Evolutionary conservation across 2,888 invertebrate species (phyloP).

Genomic region (Odontocolon sp.): DNA sequence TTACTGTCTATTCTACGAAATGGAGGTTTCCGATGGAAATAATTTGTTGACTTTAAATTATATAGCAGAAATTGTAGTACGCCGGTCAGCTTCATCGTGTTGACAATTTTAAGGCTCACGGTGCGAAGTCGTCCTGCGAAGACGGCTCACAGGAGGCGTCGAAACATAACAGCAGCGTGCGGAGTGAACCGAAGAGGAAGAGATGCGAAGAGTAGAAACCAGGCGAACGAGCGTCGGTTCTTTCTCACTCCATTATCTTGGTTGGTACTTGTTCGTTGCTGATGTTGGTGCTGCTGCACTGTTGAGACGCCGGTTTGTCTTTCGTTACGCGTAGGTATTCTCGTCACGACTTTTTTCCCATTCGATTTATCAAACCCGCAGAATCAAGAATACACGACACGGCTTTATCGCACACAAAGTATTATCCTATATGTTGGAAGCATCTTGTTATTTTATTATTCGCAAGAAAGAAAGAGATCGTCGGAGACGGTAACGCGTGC

Average conservation of each 20-base stretch:
- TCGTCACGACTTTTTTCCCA: background rate
- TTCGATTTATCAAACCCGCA: background rate
- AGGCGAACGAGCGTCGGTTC: constrained; percentile 18
- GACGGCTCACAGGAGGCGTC: constrained; percentile 6
- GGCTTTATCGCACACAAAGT: background rate
- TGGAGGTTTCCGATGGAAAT: too few species aligned
- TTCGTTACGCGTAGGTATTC: constrained; percentile 26
- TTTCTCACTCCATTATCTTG: constrained; percentile 21
- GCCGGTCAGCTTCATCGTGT: too few species aligned
- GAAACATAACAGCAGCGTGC: constrained; percentile 1
- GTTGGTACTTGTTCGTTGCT: constrained; percentile 21
- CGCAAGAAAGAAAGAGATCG: background rate
- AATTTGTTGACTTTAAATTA: too few species aligned
- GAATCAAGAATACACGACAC: background rate
- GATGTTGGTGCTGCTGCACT: constrained; percentile 10
- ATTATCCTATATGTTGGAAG: background rate
- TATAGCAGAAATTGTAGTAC: too few species aligned
- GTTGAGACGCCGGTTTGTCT: constrained; percentile 32
- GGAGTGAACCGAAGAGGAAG: constrained; percentile 1
- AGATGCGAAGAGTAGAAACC: constrained; percentile 14
- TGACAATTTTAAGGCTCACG: too few species aligned
- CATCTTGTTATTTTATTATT: background rate
- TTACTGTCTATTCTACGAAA: too few species aligned
- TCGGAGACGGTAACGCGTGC: background rate
- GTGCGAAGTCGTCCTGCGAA: constrained; percentile 37